Conservation (phyloP, 2,888 invertebrate species). For the Ormyrus rosae region DNA sequence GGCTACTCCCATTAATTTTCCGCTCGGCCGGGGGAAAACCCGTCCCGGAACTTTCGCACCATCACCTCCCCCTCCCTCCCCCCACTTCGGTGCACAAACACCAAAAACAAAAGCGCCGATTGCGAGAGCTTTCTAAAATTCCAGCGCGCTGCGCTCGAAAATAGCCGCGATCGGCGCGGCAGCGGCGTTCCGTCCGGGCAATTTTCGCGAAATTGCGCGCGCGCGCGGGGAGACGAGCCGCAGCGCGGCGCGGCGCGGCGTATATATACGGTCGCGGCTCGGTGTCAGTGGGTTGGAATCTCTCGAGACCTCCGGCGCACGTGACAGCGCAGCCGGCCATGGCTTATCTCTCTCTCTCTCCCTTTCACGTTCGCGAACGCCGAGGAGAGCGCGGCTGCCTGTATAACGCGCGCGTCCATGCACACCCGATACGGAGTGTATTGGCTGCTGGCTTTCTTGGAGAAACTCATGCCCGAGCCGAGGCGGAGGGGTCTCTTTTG, state of each 20-base stretch:
- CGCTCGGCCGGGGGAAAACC: too few species aligned
- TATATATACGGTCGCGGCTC: conserved; percentile 24
- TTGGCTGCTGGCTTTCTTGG: too few species aligned
- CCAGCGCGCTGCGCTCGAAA: too few species aligned
- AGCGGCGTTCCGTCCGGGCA: not conserved
- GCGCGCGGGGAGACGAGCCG: conserved; percentile 18
- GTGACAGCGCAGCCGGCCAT: conserved; percentile 22
- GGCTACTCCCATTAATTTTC: too few species aligned
- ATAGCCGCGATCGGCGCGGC: too few species aligned
- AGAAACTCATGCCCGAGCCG: not conserved
- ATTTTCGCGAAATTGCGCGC: conserved; percentile 38
- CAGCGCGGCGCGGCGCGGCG: not conserved
- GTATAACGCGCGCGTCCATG: not conserved
- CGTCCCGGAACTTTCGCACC: too few species aligned
- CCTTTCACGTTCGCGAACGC: too few species aligned
- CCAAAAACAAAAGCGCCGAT: not conserved
- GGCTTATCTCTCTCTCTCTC: conserved; percentile 42
- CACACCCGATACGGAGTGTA: not conserved
- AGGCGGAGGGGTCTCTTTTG: not conserved
- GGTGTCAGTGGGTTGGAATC: conserved; percentile 54
- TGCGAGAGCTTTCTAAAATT: too few species aligned
- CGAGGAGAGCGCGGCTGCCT: too few species aligned
- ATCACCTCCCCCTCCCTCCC: too few species aligned
- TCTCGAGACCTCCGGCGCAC: conserved; percentile 29
- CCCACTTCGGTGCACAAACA: not conserved